Base-by-base conservation (phyloP, 1,140 invertebrate genomes). In the Cydia splendana region DNA sequence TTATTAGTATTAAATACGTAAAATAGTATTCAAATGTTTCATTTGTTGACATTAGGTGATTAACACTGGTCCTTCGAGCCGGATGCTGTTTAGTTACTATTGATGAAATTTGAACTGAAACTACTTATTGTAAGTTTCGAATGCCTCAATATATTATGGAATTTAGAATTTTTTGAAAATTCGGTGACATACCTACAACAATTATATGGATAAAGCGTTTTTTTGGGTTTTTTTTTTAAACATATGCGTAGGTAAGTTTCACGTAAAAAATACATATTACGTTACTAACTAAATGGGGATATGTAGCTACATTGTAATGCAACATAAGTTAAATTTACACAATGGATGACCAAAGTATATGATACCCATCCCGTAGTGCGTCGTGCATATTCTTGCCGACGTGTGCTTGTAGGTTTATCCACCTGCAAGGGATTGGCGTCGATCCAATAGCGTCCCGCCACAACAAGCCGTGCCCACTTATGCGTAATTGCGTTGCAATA, bases 401-500 rank as follows among this genome's bases (percentile, higher is more conserved):
- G 7, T 42, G 9, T 42, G 38, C 9, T 42, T 18, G n/a, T 18
- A 57, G 15, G 1, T 57, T 51, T 57, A 20, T 57, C 6, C 15
- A 57, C n/a, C 15, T 57, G 15, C 4, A 57, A 57, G 53, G 53
- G n/a, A 7, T 57, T 57, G 15, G 15, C 53, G 53, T 18, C n/a
- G 53, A 7, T 7, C 53, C 53, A 57, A 57, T 57, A 57, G 53
- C n/a, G 53, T 2, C 18, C 53, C 53, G n/a, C 4, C 53, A 57
- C 48, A 57, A 57, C 53, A 57, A 57, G 53, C 53, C 53, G 53
- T 18, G n/a, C 53, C 53, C 53, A 57, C n/a, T 57, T 57, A 57
- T 57, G 15, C 53, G 53, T 57, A 57, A 57, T 57, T 57, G 53
- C 53, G 53, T 57, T 18, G 53, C 53, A 57, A 57, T 57, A 57